A percentile compares a stretch with the other conserved stretches of the same genome.
phyloP scores from a whole-genome alignment of 1,140 invertebrate genomes.

The Stegodyphus mimosarum region DNA sequence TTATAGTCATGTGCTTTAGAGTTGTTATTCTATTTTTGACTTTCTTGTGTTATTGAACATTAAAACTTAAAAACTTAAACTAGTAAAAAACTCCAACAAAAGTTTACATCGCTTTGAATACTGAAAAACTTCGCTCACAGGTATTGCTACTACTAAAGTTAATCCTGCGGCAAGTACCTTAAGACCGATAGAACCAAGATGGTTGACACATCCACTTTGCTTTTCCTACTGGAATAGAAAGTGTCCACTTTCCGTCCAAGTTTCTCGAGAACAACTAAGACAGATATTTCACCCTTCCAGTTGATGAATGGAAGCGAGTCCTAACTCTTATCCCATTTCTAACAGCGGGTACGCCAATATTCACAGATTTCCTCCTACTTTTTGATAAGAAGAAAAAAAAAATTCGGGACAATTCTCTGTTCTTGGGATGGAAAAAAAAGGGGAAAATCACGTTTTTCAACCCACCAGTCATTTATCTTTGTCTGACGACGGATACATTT shows the following conservation, averaged over 20 bases:
- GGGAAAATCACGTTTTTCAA: constrained; percentile 32
- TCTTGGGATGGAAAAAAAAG: not conserved
- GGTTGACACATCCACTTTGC: too few species aligned
- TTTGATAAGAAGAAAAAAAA: constrained; percentile 23
- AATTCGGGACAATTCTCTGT: not conserved
- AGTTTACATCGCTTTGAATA: too few species aligned
- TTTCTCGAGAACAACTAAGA: constrained; percentile 24
- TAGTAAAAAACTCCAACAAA: too few species aligned
- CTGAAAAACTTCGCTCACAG: too few species aligned
- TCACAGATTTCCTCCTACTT: constrained; percentile 28
- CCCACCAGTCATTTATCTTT: constrained; percentile 34
- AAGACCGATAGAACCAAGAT: too few species aligned
- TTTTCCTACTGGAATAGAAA: not conserved
- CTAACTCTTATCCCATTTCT: constrained; percentile 37
- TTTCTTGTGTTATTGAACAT: too few species aligned
- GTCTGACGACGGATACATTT: constrained; percentile 41
- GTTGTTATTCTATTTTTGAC: too few species aligned
- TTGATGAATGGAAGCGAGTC: constrained; percentile 24
- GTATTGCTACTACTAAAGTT: too few species aligned
- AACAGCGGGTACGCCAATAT: constrained; percentile 24
- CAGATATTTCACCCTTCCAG: constrained; percentile 19
- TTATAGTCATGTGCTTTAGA: too few species aligned
- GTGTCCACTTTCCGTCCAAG: constrained; percentile 11
- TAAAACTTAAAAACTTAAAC: too few species aligned
- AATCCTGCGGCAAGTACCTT: too few species aligned